A percentile compares a stretch with the other conserved stretches of the same genome.
Evolutionary conservation across 2,888 invertebrate species (phyloP).

Genomic region (Chelonus formosanus): DNA sequence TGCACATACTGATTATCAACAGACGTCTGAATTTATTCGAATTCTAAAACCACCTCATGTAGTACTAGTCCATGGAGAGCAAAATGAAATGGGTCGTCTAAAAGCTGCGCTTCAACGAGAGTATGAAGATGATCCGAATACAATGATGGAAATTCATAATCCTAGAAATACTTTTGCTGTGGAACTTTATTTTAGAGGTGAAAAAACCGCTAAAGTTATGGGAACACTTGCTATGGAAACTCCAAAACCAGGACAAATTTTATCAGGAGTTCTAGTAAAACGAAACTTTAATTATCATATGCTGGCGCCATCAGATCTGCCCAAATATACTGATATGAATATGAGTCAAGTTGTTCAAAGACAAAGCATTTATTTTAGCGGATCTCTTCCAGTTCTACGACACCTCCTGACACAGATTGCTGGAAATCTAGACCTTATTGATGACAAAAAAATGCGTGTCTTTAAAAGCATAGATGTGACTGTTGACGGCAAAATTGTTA

Average conservation of each 20-base stretch:
- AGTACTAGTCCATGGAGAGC: constrained; percentile 97
- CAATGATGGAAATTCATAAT: constrained; percentile 91
- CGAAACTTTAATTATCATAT: constrained; percentile 98
- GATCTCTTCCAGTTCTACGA: constrained; percentile 76
- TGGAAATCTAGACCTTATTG: constrained; percentile 75
- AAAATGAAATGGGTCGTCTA: constrained; percentile 97
- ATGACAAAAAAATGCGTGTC: constrained; percentile 80
- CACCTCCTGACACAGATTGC: constrained; percentile 83
- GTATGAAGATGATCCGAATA: constrained; percentile 85
- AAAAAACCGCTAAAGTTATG: constrained; percentile 98
- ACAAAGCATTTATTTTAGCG: constrained; percentile 88
- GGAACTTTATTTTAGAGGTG: constrained; percentile 92
- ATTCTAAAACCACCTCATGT: constrained; percentile 95
- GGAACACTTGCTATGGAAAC: constrained; percentile 87
- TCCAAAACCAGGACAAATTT: constrained; percentile 78
- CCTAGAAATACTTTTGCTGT: constrained; percentile 95
- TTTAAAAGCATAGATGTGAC: constrained; percentile 85
- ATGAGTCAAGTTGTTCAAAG: constrained; percentile 93
- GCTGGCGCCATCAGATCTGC: constrained; percentile 87
- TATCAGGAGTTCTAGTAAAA: constrained; percentile 95
- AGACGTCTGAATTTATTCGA: constrained; percentile 96
- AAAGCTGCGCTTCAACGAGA: constrained; percentile 89
- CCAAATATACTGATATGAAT: constrained; percentile 95
- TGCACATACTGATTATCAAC: constrained; percentile 97
- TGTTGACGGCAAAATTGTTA: constrained; percentile 82